Base-by-base conservation (phyloP, 1,140 invertebrate genomes). In the Lucilia sericata region DNA sequence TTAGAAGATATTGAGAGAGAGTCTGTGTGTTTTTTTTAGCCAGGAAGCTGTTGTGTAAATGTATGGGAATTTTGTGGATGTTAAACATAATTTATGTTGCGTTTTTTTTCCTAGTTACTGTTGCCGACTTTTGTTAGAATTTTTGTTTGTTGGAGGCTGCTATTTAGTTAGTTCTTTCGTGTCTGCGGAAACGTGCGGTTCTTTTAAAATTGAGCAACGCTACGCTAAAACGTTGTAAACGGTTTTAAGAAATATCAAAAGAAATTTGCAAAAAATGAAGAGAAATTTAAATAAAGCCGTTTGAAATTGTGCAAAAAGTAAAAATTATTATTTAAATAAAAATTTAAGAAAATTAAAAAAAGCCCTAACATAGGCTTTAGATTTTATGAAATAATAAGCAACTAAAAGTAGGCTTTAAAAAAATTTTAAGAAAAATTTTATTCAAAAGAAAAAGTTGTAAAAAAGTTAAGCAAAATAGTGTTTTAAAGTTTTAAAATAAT, bases 161-260 rank as follows among this genome's bases (percentile, higher is more conserved):
- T 65, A 30, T 30, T n/a, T 30, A 30, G 65, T 86, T 82, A 90
- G 89, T 90, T 86, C 76, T 86, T 85, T 88, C 88, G 89, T 88
- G 88, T 88, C 88, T 87, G 86, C 82, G 86, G 86, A 85, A 85
- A 85, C 85, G 89, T 89, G 86, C 89, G 89, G 87, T 90, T 85
- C 65, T 83, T 83, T 76, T 55, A 51, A 51, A 30, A 55, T 55
- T 30, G 34, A 65, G 42, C 9, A 60, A 65, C 81, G 60, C 25
- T 82, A 2, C 34, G 13, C 2, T 36, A 30, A 76, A 76, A 36
- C 13, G 34, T 76, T 36, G 30, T 14, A 21, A 30, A 17, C 47
- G 51, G 60, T 25, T 60, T 81, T 14, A 81, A 82, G 19, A 51
- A 13, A 51, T 55, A 81, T 25, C 4, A 17, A 55, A 19, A 30